Percentiles rank a stretch among this genome's conserved stretches.
These are phyloP conservation scores for Ridgeia piscesae DNA, from an alignment of 1,140 invertebrate species.

Conservation along the genomic window DNA sequence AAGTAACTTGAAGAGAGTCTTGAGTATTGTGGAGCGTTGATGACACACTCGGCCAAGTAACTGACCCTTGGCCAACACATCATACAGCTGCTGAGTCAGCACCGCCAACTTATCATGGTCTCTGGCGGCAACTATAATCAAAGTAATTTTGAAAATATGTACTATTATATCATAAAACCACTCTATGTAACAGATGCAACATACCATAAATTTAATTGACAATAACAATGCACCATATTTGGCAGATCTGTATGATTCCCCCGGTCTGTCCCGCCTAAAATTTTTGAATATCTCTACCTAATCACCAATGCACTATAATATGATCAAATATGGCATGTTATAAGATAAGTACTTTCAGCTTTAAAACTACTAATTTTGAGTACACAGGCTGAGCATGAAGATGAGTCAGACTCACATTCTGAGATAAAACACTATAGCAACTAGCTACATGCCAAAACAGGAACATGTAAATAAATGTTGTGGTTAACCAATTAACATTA, in stretches of 20 bases:
- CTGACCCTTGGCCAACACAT: slow-evolving; percentile 43
- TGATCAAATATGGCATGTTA: no score
- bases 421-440: background rate
- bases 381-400: background rate
- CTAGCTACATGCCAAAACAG: background rate
- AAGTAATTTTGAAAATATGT: background rate
- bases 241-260: no score
- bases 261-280: no score
- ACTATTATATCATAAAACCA: background rate
- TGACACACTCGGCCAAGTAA: slow-evolving; percentile 53
- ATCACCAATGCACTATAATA: no score
- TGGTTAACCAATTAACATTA: background rate
- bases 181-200: background rate
- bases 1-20: slow-evolving; percentile 69
- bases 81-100: slow-evolving; percentile 45
- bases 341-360: background rate
- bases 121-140: slow-evolving; percentile 39
- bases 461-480: background rate
- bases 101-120: slow-evolving; percentile 42
- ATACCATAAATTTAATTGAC: background rate
- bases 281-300: no score
- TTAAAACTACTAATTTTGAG: background rate
- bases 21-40: slow-evolving; percentile 58
- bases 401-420: background rate
- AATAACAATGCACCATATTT: background rate